These are phyloP conservation scores for Tigriopus japonicus DNA, from an alignment of 1,140 invertebrate species.

Conservation along the genomic window DNA sequence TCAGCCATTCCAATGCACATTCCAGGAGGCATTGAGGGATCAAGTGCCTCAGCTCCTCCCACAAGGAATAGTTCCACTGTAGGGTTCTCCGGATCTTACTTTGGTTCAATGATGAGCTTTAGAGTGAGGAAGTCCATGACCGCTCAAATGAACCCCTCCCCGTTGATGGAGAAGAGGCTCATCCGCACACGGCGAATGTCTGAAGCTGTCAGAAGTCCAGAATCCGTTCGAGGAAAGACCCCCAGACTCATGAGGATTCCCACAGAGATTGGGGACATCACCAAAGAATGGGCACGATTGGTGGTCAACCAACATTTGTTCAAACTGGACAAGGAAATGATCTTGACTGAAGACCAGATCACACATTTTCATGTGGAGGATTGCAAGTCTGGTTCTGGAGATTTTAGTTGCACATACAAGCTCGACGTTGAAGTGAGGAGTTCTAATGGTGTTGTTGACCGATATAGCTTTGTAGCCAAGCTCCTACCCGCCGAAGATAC, in stretches of 20 bases:
- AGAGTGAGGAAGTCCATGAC: background rate
- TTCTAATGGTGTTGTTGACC: no score
- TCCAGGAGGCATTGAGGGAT: no score
- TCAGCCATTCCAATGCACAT: no score
- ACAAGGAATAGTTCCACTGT: background rate
- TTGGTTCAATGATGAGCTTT: background rate
- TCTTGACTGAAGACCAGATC: background rate
- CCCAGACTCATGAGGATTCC: background rate
- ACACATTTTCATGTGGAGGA: slow-evolving; percentile 2
- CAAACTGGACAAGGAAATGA: background rate
- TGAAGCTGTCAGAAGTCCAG: background rate
- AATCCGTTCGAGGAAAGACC: background rate
- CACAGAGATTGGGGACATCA: background rate
- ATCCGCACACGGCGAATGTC: background rate
- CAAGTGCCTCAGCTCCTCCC: no score
- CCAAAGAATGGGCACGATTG: background rate
- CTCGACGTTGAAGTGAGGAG: background rate
- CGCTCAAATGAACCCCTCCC: background rate
- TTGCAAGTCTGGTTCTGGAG: slow-evolving; percentile 4
- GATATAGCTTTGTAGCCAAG: slow-evolving; percentile 1
- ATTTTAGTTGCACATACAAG: slow-evolving; percentile 2
- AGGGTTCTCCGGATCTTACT: background rate
- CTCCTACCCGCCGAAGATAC: slow-evolving; percentile 2
- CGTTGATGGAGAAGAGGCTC: background rate
- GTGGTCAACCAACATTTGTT: background rate